Conservation (phyloP, 1,140 invertebrate genomes). For the Hormaphis cornu region DNA sequence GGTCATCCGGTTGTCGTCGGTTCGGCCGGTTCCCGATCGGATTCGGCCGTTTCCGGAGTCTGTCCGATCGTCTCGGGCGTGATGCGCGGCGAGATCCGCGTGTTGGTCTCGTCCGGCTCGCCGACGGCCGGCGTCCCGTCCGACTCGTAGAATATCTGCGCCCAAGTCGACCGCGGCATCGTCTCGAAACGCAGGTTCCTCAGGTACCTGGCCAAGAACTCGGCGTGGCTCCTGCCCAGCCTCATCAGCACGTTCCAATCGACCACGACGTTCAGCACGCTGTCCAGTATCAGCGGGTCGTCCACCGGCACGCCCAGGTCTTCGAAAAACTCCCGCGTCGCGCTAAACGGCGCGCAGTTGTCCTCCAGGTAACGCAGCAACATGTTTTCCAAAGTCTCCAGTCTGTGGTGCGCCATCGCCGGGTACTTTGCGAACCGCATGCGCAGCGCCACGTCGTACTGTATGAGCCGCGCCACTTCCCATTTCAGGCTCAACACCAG, state of each 20-base stretch:
- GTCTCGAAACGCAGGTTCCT: neutral
- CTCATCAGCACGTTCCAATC: accelerated
- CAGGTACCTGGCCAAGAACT: neutral
- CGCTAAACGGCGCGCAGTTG: neutral
- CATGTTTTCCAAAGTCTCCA: accelerated
- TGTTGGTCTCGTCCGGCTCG: neutral
- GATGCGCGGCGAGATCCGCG: neutral
- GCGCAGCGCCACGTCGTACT: accelerated
- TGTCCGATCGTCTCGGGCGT: no score
- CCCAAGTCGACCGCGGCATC: neutral
- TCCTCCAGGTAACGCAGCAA: accelerated
- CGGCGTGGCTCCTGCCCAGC: accelerated
- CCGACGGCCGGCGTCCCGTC: neutral
- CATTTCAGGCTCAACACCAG: accelerated
- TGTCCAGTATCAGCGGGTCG: neutral
- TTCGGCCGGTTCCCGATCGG: no score
- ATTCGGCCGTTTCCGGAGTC: no score
- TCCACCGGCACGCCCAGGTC: neutral
- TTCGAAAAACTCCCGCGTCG: neutral
- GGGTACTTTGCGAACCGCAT: neutral
- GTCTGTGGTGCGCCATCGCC: accelerated
- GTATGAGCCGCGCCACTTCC: neutral
- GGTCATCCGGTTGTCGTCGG: no score
- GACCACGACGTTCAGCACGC: neutral
- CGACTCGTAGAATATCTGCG: neutral